These are phyloP conservation scores for Acrobasis repandana DNA, from an alignment of 2,888 invertebrate species.

Conservation along the genomic window DNA sequence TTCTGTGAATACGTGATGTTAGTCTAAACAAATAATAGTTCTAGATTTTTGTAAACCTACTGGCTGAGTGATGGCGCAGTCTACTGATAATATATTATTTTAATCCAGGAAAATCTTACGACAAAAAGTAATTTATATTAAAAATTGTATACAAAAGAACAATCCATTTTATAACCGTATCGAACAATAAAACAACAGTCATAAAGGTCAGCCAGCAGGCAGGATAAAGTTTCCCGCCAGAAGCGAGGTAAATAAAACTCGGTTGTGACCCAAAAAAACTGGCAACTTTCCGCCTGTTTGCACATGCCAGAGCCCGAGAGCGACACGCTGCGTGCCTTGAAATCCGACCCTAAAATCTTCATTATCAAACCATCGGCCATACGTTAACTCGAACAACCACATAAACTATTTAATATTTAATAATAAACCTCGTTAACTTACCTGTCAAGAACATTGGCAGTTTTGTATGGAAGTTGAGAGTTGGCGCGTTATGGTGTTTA, in stretches of 20 bases:
- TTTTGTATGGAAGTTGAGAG: no score
- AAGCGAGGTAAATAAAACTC: conserved; percentile 43
- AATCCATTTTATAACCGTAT: conserved; percentile 7
- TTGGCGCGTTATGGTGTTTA: no score
- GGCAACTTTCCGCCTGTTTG: conserved; percentile 25
- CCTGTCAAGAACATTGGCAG: conserved; percentile 32
- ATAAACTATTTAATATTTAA: conserved; percentile 55
- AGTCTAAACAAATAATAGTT: conserved; percentile 1
- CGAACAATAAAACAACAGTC: conserved; percentile 17
- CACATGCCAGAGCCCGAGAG: conserved; percentile 28
- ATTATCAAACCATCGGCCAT: conserved; percentile 63
- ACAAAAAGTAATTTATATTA: conserved; percentile 10
- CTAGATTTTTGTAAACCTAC: background rate
- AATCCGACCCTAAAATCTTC: conserved; percentile 66
- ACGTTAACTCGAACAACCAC: conserved; percentile 42
- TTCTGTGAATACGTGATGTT: conserved; percentile 1
- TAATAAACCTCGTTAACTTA: conserved; percentile 46
- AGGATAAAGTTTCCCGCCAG: conserved; percentile 51
- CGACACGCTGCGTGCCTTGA: conserved; percentile 49
- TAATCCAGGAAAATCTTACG: conserved; percentile 8
- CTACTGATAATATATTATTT: background rate
- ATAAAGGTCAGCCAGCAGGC: conserved; percentile 56
- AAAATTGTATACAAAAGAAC: conserved; percentile 11
- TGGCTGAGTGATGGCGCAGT: background rate
- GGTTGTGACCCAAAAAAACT: conserved; percentile 46